Evolutionary conservation across 2,888 invertebrate genomes (phyloP), one percentile per base, ranked within the genome.

Genomic region (Polia nebulosa): DNA sequence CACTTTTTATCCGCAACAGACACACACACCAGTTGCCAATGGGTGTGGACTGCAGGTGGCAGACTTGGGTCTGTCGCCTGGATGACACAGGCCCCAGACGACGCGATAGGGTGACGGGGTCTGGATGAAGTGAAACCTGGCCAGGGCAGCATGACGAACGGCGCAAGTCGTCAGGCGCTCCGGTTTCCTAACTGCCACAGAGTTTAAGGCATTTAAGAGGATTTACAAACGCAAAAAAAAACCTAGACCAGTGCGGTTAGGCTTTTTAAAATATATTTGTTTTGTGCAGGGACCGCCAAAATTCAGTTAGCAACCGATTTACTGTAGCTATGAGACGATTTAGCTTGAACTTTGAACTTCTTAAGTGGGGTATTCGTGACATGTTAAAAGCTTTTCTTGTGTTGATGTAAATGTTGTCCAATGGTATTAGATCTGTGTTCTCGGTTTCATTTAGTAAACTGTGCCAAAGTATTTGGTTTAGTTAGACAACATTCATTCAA

Each of bases 321-420:
- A 17, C n/a, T 17, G n/a, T 64, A 47, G 13, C 47, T 2, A 44
- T 36, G 22, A 20, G 29, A 17, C 11, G 5, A 25, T 47, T 39
- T 29, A 53, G 22, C 36, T 32, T 49, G 66, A 79, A 79, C 79
- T 73, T 44, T 76, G 66, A 70, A 65, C 79, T 77, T 62, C 47
- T 67, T 59, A 71, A 75, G 56, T 60, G 51, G 56, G 2, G 20
- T 72, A 34, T 53, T 45, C 13, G 29, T 58, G 72, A 72, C 64
- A 65, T 29, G 39, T 65, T 67, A 74, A 70, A 70, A 77, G 79
- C 79, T 47, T 72, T 58, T 49, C 56, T 34, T 62, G 15, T 9
- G 45, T 8, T 4, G 58, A 65, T 61, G 29, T 4, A 8, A n/a
- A 69, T 69, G 15, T 34, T 34, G 32, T 53, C 49, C 17, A 44